phyloP scores from a whole-genome alignment of 1,140 invertebrate genomes.

The Solenopsis fugax region DNA sequence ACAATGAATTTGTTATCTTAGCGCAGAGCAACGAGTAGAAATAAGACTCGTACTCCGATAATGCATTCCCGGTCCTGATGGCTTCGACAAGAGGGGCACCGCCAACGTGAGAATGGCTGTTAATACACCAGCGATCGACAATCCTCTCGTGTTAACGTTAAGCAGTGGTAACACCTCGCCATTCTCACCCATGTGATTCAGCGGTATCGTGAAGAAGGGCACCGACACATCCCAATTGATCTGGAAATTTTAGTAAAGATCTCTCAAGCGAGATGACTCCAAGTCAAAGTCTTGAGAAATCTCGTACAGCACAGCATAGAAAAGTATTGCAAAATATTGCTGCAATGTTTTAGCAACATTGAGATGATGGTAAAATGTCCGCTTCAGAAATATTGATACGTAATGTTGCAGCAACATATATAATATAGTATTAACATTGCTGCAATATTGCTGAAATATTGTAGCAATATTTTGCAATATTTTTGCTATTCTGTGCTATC shows the following conservation, averaged over 20 bases:
- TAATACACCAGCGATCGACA: slow-evolving; percentile 78
- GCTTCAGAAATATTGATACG: too few species aligned
- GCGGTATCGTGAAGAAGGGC: slow-evolving; percentile 81
- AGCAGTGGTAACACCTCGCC: slow-evolving; percentile 68
- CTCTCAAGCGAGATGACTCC: background rate
- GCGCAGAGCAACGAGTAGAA: background rate
- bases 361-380: too few species aligned
- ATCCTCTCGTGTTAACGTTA: slow-evolving; percentile 78
- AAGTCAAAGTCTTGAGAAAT: background rate
- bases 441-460: too few species aligned
- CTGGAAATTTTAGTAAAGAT: slow-evolving; percentile 67
- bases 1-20: background rate
- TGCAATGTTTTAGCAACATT: too few species aligned
- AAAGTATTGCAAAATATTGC: too few species aligned
- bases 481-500: too few species aligned
- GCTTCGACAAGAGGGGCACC: slow-evolving; percentile 76
- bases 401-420: too few species aligned
- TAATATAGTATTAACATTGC: too few species aligned
- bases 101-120: slow-evolving; percentile 73
- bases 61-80: slow-evolving; percentile 37
- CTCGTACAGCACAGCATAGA: too few species aligned
- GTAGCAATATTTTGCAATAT: too few species aligned
- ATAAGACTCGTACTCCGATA: slow-evolving; percentile 69
- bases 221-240: slow-evolving; percentile 80
- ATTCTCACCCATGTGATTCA: slow-evolving; percentile 61